phyloP scores from a whole-genome alignment of 2,888 invertebrate genomes.

The Arctia plantaginis region DNA sequence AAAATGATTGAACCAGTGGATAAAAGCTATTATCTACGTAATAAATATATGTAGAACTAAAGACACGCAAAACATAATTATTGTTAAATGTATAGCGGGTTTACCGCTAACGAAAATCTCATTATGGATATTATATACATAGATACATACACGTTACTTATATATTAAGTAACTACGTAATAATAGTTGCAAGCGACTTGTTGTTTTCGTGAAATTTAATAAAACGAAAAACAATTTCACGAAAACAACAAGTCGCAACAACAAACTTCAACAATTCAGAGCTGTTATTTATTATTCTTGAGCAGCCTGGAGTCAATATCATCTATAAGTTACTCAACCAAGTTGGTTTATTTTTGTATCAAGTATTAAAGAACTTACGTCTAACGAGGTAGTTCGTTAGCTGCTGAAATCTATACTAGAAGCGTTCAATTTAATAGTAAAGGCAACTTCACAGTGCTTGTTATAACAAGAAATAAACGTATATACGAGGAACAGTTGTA shows the following conservation, averaged over 20 bases:
- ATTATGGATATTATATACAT: too few species aligned
- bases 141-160: too few species aligned
- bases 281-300: neutral
- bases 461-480: neutral
- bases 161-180: too few species aligned
- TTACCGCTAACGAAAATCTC: too few species aligned
- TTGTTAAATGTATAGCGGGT: too few species aligned
- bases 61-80: too few species aligned
- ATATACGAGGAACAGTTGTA: too few species aligned
- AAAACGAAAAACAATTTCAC: neutral
- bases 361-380: neutral
- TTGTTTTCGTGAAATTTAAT: too few species aligned
- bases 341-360: neutral
- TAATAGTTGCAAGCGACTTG: neutral
- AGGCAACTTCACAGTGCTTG: neutral
- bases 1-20: too few species aligned
- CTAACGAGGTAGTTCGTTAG: slow-evolving; percentile 16
- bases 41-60: too few species aligned
- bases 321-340: neutral
- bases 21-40: too few species aligned
- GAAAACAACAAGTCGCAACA: neutral
- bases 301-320: neutral
- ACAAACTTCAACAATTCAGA: neutral
- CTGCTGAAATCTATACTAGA: neutral
- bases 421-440: neutral